These are phyloP conservation scores for Vanessa tameamea DNA, from an alignment of 1,140 invertebrate species.

Conservation along the genomic window DNA sequence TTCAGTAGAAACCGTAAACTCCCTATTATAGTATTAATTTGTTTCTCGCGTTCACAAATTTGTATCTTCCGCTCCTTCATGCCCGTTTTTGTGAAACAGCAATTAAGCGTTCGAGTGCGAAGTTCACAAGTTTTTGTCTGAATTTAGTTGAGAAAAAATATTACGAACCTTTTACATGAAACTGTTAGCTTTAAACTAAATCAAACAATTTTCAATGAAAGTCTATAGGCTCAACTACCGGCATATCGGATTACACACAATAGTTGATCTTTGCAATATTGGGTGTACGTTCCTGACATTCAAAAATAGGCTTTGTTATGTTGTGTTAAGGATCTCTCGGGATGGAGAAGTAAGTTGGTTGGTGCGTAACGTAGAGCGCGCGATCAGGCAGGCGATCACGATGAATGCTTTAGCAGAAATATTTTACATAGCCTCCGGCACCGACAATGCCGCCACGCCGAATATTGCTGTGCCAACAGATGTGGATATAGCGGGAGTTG, in stretches of 20 bases:
- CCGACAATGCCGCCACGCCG: constrained; percentile 60
- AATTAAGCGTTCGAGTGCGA: constrained; percentile 37
- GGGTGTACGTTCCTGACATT: constrained; percentile 19
- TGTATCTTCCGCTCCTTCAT: constrained; percentile 64
- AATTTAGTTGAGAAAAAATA: constrained; percentile 29
- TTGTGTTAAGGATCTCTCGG: constrained; percentile 41
- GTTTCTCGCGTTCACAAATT: constrained; percentile 75
- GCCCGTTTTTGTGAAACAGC: constrained; percentile 46
- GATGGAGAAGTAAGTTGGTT: constrained; percentile 50
- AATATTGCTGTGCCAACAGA: constrained; percentile 78
- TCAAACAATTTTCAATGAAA: constrained; percentile 67
- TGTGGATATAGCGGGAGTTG: constrained; percentile 56
- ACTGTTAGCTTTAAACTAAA: constrained; percentile 50
- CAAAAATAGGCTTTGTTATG: constrained; percentile 47
- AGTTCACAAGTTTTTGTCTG: constrained; percentile 37
- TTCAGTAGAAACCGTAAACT: constrained; percentile 48
- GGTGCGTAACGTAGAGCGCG: constrained; percentile 61
- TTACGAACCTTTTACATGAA: constrained; percentile 32
- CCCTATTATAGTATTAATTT: constrained; percentile 64
- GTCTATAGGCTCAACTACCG: constrained; percentile 63
- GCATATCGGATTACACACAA: constrained; percentile 73
- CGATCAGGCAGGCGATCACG: constrained; percentile 73
- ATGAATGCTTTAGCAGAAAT: constrained; percentile 80
- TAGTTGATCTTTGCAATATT: constrained; percentile 63
- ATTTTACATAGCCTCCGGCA: constrained; percentile 78